These are phyloP conservation scores for Neoascia interrupta DNA, from an alignment of 2,888 invertebrate species.

Conservation along the genomic window DNA sequence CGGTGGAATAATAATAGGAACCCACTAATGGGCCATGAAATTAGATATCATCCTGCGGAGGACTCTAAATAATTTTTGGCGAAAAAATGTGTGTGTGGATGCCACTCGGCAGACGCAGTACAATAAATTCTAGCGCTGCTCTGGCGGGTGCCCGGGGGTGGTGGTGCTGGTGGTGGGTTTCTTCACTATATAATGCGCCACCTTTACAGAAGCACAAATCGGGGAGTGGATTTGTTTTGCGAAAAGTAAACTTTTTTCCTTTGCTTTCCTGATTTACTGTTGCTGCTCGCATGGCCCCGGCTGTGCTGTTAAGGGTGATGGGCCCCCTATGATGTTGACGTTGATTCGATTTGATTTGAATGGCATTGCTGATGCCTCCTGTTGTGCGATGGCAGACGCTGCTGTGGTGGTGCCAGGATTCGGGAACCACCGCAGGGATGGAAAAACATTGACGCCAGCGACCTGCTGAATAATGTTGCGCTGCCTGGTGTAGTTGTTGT, in stretches of 20 bases:
- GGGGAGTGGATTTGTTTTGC: constrained; percentile 13
- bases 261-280: background rate
- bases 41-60: constrained; percentile 58
- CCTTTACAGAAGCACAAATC: background rate
- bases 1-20: constrained; percentile 51
- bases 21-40: constrained; percentile 68
- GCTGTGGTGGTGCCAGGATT: constrained; percentile 46
- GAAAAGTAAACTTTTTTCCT: constrained; percentile 36
- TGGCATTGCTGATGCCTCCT: constrained; percentile 36
- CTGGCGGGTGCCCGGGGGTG: background rate
- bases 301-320: constrained; percentile 17
- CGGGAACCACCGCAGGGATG: constrained; percentile 6
- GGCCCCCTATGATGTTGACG: constrained; percentile 40
- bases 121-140: constrained; percentile 38
- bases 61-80: constrained; percentile 44
- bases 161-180: background rate
- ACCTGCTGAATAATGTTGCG: background rate
- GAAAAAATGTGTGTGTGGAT: constrained; percentile 20
- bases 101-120: constrained; percentile 14
- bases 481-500: background rate
- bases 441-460: constrained; percentile 27
- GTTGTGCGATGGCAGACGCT: constrained; percentile 48
- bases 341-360: constrained; percentile 66
- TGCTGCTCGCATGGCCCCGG: background rate
- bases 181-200: background rate